A percentile compares a stretch with the other conserved stretches of the same genome.
Evolutionary conservation across 2,113 vertebrate genomes (phyloP).

Genomic region (Cervus canadensis): DNA sequence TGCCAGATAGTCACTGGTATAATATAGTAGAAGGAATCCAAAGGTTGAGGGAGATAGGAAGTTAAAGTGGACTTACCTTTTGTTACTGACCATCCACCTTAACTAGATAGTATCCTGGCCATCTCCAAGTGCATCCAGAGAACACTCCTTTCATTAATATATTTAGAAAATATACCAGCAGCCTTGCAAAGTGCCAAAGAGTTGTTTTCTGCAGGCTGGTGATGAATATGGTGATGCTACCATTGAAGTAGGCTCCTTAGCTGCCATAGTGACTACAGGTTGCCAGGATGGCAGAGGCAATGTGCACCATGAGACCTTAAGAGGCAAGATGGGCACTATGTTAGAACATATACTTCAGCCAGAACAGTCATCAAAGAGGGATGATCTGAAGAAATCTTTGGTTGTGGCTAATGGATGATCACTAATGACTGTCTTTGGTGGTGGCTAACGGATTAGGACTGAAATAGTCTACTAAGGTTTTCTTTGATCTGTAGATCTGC

Average conservation of each 20-base stretch:
- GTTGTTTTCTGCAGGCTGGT: not conserved
- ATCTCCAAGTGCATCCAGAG: not conserved
- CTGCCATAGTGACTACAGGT: not conserved
- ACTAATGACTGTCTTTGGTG: not conserved
- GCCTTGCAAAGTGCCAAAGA: not conserved
- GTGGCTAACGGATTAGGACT: not conserved
- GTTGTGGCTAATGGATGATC: constrained; percentile 6
- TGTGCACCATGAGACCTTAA: not conserved
- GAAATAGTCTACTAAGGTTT: not conserved
- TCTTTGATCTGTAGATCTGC: not conserved
- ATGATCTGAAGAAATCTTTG: not conserved
- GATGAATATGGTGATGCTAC: not conserved
- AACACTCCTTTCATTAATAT: not conserved
- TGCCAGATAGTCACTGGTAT: not conserved
- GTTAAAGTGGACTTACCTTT: not conserved
- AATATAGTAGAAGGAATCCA: not conserved
- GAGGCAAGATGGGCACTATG: not conserved
- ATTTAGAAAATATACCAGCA: not conserved
- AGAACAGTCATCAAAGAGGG: not conserved
- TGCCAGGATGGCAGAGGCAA: not conserved
- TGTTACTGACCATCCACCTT: not conserved
- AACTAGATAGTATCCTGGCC: not conserved
- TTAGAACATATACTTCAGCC: not conserved
- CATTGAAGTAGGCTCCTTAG: not conserved
- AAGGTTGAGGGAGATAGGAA: not conserved